Base-by-base conservation (phyloP, 2,113 vertebrate genomes). In the Tympanuchus pallidicinctus region DNA sequence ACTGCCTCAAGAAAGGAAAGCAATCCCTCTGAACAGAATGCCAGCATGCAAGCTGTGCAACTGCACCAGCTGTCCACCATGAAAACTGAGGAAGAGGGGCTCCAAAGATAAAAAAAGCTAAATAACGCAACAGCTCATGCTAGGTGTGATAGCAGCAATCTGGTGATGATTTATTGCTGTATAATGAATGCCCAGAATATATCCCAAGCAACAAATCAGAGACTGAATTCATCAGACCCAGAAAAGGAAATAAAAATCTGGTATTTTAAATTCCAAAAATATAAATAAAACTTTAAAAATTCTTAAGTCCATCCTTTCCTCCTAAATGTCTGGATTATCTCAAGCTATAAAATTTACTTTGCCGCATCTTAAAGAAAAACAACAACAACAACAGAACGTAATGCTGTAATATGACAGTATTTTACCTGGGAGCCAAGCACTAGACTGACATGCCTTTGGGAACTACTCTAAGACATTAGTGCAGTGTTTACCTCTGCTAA, bases 101-200 rank as follows among this genome's bases (percentile, higher is more conserved):
- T 96, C 64, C 42, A 91, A 88, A 93, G 94, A 93, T 79, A 92
- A 87, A 88, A 90, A 92, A 42, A 92, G 54, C 89, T 92, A 94
- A 93, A 79, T 87, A 91, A 87, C 6, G 0, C 70, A 82, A 86
- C 70, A 90, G 36, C 90, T 91, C 74, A 52, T 94, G 42, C 59
- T 78, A 95, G 86, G 93, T 95, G 93, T 89, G 92, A 95, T 78
- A 78, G 65, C 32, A 93, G 88, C 90, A 95, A 95, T 95, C 92
- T 96, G 95, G 76, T 78, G n/a, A 71, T 12, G 74, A 75, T 92
- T 94, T 88, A 72, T 43, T 94, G 80, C 90, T 84, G 80, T 90
- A 88, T 88, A 91, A 94, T 90, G 92, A 86, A 92, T 88, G 47
- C 80, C 56, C 57, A 93, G 86, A 96, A 96, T 93, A 95, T 52